phyloP scores from a whole-genome alignment of 2,113 vertebrate genomes.

The Gadus macrocephalus region DNA sequence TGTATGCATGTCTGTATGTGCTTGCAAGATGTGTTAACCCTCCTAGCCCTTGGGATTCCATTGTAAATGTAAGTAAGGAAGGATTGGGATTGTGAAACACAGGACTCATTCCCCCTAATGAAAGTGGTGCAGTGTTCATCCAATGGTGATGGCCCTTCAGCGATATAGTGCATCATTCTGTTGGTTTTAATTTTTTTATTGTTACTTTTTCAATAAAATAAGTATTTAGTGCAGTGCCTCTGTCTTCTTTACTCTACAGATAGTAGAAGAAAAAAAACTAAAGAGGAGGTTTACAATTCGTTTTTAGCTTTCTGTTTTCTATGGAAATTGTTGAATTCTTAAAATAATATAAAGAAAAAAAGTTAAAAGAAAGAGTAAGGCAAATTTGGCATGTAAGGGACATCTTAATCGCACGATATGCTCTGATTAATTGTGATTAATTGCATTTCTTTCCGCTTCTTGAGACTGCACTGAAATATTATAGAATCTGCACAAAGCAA shows the following conservation, averaged over 20 bases:
- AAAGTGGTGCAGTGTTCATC: constrained; percentile 15
- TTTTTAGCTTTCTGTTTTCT: no score
- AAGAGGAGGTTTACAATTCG: no score
- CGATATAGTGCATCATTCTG: constrained; percentile 33
- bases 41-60: not conserved
- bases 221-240: constrained; percentile 40
- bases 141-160: constrained; percentile 18
- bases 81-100: constrained; percentile 18
- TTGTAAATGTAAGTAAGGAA: constrained; percentile 11
- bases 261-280: no score
- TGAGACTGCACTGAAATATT: no score
- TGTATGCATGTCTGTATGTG: not conserved
- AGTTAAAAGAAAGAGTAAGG: no score
- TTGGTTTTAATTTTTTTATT: constrained; percentile 36
- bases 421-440: no score
- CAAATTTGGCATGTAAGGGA: no score
- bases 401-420: no score
- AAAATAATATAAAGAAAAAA: no score
- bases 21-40: not conserved
- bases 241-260: not conserved
- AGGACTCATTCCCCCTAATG: constrained; percentile 14
- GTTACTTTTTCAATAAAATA: constrained; percentile 50
- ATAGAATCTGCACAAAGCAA: no score
- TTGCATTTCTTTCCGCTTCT: no score
- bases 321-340: no score